Base-by-base conservation (phyloP, 2,113 vertebrate genomes). In the Rhodinocichla rosea region DNA sequence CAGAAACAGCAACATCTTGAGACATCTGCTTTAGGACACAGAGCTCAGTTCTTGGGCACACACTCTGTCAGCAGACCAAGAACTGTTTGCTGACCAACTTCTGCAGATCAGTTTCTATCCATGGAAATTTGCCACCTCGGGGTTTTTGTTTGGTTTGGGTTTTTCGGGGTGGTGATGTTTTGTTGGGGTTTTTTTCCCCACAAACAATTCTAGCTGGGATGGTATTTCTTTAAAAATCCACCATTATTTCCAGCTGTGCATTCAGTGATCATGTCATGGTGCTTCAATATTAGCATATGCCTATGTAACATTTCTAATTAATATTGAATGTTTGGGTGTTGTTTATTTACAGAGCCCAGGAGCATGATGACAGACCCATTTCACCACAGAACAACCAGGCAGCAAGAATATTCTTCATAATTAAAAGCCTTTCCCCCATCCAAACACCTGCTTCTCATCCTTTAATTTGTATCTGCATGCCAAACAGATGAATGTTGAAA, bases 121-220 rank as follows among this genome's bases (percentile, higher is more conserved):
- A 21, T 6, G 11, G 44, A 71, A 73, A 65, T 74, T 32, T 83
- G 7, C 57, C 32, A 49, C 10, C 18, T 26, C 8, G 1, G 7
- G 5, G 9, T 1, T 67, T 81, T 39, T 32, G 16, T 17, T 56
- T 56, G 9, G 11, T 50, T 76, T 7, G 20, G 3, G 8, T 7
- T 67, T 76, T 59, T 32, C 15, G 24, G 7, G 3, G 13, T 57
- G 52, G 3, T 67, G 35, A 49, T 21, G 1, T 35, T 67, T 57
- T 35, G 21, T 42, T 18, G 5, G 13, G 3, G 0, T 5, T 6
- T 22, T 5, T 35, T 24, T 24, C 3, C 18, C 18, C 28, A 7
- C 44, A 35, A 7, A 82, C 15, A 64, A 42, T 79, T 75, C 62
- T 52, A 55, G 4, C 22, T 76, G 24, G 15, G 37, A 39, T 53